These are phyloP conservation scores for Phorcus lineatus DNA, from an alignment of 2,888 invertebrate species.

Conservation along the genomic window DNA sequence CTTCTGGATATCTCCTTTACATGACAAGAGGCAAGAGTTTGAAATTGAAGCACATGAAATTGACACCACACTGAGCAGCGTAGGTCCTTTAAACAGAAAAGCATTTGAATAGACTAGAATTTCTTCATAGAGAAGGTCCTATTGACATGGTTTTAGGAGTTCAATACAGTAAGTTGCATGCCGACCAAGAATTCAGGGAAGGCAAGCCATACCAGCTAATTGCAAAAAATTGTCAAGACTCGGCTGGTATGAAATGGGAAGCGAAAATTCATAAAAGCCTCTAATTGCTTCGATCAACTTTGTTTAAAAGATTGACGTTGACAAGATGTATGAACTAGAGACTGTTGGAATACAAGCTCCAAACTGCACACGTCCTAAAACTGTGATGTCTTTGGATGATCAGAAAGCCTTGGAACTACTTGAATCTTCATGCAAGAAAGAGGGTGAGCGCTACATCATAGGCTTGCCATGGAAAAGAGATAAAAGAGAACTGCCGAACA, in stretches of 20 bases:
- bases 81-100: background rate
- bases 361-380: slow-evolving; percentile 22
- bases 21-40: slow-evolving; percentile 22
- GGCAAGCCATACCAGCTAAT: slow-evolving; percentile 28
- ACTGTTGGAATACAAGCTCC: slow-evolving; percentile 28
- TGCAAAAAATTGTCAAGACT: slow-evolving; percentile 24
- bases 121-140: slow-evolving; percentile 18
- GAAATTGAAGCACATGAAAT: slow-evolving; percentile 2
- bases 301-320: slow-evolving; percentile 1
- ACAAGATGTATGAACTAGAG: slow-evolving; percentile 15
- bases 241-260: slow-evolving; percentile 32
- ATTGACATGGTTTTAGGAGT: slow-evolving; percentile 26
- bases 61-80: background rate
- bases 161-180: slow-evolving; percentile 31
- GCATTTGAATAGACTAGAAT: background rate
- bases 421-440: slow-evolving; percentile 20
- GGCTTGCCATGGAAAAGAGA: slow-evolving; percentile 29
- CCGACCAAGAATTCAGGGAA: slow-evolving; percentile 6
- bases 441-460: background rate
- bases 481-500: background rate
- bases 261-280: slow-evolving; percentile 5
- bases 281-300: background rate
- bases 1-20: slow-evolving; percentile 18
- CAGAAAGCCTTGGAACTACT: slow-evolving; percentile 13
- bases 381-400: slow-evolving; percentile 11